Evolutionary conservation across 2,797 vertebrate genomes (phyloP).

Genomic region (Sylvia borin): DNA sequence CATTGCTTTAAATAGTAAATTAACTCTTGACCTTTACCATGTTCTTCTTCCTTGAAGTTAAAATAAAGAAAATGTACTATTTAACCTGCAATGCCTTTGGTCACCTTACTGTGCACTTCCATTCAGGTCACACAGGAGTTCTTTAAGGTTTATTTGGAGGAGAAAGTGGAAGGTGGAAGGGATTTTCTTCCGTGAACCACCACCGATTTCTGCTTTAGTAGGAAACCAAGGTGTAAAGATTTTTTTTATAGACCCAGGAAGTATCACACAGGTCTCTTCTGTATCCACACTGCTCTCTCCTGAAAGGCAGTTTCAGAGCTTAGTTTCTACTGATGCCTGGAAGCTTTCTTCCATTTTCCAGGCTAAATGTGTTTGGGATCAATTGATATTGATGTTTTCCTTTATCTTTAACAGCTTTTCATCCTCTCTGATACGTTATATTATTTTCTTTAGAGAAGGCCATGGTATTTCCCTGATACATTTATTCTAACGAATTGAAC

Average conservation of each 20-base stretch:
- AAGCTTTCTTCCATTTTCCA: slow-evolving; percentile 19
- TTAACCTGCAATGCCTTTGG: neutral
- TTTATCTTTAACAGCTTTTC: neutral
- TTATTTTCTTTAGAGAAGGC: neutral
- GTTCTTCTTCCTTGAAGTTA: neutral
- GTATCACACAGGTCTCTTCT: neutral
- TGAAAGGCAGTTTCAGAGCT: neutral
- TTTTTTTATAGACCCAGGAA: neutral
- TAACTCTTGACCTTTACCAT: neutral
- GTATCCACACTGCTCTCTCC: neutral
- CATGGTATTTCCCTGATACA: neutral
- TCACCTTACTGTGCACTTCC: neutral
- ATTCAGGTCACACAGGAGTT: neutral
- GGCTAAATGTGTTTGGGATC: neutral
- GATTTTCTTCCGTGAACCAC: neutral
- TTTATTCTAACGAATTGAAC: neutral
- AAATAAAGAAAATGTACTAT: neutral
- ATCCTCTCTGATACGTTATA: neutral
- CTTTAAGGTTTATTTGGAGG: neutral
- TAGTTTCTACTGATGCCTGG: neutral
- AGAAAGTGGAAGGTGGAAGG: neutral
- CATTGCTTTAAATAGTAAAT: neutral
- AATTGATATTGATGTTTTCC: neutral
- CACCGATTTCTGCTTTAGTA: neutral
- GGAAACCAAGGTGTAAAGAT: neutral